Evolutionary conservation across 2,888 invertebrate genomes (phyloP), one percentile per base, ranked within the genome.

Genomic region (Apodemia mormo): DNA sequence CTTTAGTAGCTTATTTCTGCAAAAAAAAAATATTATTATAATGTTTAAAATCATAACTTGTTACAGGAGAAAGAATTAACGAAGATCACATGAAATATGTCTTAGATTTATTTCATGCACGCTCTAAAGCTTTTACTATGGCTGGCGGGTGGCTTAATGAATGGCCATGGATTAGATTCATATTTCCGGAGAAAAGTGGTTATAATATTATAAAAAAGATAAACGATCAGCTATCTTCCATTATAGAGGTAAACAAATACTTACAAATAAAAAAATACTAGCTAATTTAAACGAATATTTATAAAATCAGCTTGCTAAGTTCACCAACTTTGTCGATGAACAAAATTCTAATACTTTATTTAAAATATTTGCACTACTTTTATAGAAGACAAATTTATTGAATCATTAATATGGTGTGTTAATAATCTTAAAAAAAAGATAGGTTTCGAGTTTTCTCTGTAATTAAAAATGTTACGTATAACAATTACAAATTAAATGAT

Each of bases 91-190:
- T 94, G 66, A 83, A 79, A 68, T 77, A 79, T 67, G 77, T 90
- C 66, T 72, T 90, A 65, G 85, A 86, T 9, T 76, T 92, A 70
- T 80, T 91, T 66, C 78, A 77, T 69, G 78, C 81, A 56, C 79
- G 88, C 49, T 83, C 86, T 2, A 93, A 92, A 76, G 86, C 94
- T 12, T 93, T 94, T 71, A 95, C 95, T 68, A 94, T 95, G 82
- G 94, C 95, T 3, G 96, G 96, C 1, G 96, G 96, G 0, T 80
- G 95, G 70, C 81, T 96, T 12, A 96, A 96, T 76, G 95, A 96
- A 78, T 86, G 96, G 80, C 96, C 97, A 0, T 95, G 95, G 85
- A 83, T 96, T 71, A 91, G 96, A 70, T 95, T 94, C 78, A 73
- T 96, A 6, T 94, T 95, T 4, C 96, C 96, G 0, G 88, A 94